Base-by-base conservation (phyloP, 2,113 vertebrate species). In the Rhabdornis inornatus region DNA sequence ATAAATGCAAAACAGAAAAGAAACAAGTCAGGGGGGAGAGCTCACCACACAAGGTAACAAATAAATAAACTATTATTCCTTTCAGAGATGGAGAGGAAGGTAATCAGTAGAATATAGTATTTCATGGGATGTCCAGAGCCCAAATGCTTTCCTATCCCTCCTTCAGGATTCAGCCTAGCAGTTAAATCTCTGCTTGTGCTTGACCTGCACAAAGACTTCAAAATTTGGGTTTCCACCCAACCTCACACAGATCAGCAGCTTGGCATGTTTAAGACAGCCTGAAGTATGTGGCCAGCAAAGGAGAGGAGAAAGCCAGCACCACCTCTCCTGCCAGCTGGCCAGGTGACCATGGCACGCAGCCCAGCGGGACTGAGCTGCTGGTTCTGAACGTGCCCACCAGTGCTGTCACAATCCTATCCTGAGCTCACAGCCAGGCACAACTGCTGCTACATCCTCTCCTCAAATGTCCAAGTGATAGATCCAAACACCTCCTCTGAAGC, bases 271-370 rank as follows among this genome's bases (percentile, higher is more conserved):
- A 66, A 74, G 72, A 45, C 9, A 59, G 18, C 4, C 40, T 69
- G n/a, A 83, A 77, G 7, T 11, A 3, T n/a, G 25, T 30, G 61
- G 49, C 33, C 35, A 75, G 50, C 17, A 86, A 68, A 88, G 44
- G 27, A 60, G 44, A 79, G 59, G 37, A 77, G 83, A 76, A 92
- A 80, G n/a, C 28, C n/a, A 90, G 4, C 2, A 7, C 7, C 8
- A 19, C 16, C 9, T 83, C 31, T 70, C 37, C 25, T 0, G 2
- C 22, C 63, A 80, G 31, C 40, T 83, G 76, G 31, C 61, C 57
- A 85, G 65, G 30, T 76, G 88, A 50, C 40, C 25, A 8, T 2
- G 1, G 15, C 37, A 49, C 0, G 0, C 2, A 4, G 21, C 49
- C 35, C 53, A 42, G 25, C 22, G 12, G 68, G 25, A 53, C 25